These are phyloP conservation scores for Diaprepes abbreviatus DNA, from an alignment of 2,888 invertebrate species.

Conservation along the genomic window DNA sequence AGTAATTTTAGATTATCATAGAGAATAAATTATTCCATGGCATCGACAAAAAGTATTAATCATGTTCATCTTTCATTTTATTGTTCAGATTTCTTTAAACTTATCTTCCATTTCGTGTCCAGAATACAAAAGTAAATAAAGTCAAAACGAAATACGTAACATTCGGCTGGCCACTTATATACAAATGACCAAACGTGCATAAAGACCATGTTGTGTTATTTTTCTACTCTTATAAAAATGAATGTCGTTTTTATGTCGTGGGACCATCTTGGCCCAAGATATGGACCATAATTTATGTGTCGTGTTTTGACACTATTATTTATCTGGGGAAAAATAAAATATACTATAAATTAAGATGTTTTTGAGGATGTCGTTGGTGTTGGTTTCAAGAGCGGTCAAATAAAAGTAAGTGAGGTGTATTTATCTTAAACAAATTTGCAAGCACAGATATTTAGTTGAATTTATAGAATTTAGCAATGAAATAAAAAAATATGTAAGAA, in stretches of 20 bases:
- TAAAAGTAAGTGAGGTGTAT: too few species aligned
- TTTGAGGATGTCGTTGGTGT: neutral
- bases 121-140: constrained; percentile 17
- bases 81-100: neutral
- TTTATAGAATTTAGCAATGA: too few species aligned
- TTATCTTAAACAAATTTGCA: too few species aligned
- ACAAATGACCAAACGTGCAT: constrained; percentile 33
- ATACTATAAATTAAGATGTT: constrained; percentile 7
- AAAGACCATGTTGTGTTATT: constrained; percentile 23
- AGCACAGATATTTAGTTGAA: too few species aligned
- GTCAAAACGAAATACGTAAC: constrained; percentile 14
- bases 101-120: constrained; percentile 1
- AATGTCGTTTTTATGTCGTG: constrained; percentile 25
- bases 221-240: constrained; percentile 29
- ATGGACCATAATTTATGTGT: constrained; percentile 25
- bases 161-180: constrained; percentile 26
- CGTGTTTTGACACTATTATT: constrained; percentile 26
- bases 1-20: too few species aligned
- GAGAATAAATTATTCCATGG: neutral
- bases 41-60: neutral
- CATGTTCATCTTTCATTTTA: constrained; percentile 4
- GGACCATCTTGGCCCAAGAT: constrained; percentile 26
- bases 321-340: constrained; percentile 16
- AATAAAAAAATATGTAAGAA: too few species aligned
- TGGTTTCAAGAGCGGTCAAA: too few species aligned